Percentiles rank a stretch among this genome's conserved stretches.
Evolutionary conservation across 1,140 invertebrate genomes (phyloP).

Genomic region (Dendrolimus kikuchii): DNA sequence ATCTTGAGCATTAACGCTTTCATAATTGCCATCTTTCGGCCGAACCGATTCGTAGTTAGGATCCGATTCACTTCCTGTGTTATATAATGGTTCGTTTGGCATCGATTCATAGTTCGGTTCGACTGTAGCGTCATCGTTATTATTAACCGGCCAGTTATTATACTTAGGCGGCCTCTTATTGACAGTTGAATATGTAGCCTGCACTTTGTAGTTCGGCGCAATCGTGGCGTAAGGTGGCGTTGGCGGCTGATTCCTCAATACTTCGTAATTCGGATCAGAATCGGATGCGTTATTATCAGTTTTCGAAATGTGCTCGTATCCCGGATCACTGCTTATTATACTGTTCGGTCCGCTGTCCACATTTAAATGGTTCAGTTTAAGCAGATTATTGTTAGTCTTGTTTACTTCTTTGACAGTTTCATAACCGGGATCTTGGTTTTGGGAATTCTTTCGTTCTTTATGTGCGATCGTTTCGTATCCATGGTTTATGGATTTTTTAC

Average conservation of each 20-base stretch:
- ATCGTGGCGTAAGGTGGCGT: constrained; percentile 68
- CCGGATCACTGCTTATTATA: constrained; percentile 74
- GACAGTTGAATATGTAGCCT: constrained; percentile 71
- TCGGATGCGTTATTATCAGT: constrained; percentile 73
- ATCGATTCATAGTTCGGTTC: constrained; percentile 81
- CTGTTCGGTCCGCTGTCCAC: constrained; percentile 72
- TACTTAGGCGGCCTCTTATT: constrained; percentile 66
- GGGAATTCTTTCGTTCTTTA: constrained; percentile 52
- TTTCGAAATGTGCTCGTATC: constrained; percentile 74
- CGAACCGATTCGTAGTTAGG: constrained; percentile 82
- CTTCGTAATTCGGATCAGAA: constrained; percentile 82
- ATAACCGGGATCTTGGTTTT: constrained; percentile 75
- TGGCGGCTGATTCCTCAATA: constrained; percentile 72
- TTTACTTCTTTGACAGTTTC: constrained; percentile 73
- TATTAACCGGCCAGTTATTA: constrained; percentile 52
- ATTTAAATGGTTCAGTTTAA: constrained; percentile 49
- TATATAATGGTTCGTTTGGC: constrained; percentile 75
- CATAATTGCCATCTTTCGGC: constrained; percentile 66
- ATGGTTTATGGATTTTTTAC: constrained; percentile 57
- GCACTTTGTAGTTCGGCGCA: constrained; percentile 53
- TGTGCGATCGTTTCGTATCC: constrained; percentile 68
- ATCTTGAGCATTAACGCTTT: constrained; percentile 44
- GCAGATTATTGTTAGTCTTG: constrained; percentile 48
- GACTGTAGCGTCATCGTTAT: constrained; percentile 47
- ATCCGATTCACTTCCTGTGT: constrained; percentile 80